Base-by-base conservation (phyloP, 1,140 invertebrate genomes). In the Choristoneura fumiferana region DNA sequence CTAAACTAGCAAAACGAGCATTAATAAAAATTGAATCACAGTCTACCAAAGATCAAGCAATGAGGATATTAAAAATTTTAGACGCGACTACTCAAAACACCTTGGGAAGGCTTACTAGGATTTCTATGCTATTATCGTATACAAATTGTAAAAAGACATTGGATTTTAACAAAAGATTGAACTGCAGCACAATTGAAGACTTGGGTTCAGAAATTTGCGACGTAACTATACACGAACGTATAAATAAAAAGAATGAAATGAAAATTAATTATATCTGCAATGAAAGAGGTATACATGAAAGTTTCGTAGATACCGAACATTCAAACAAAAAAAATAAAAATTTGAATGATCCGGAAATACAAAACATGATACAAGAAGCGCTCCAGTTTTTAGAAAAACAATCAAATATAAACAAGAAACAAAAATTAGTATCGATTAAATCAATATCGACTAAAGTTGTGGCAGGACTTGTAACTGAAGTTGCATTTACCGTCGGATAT, bases 401-500 rank as follows among this genome's bases (percentile, higher is more conserved):
- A 56, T 81, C 79, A 13, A 73, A 78, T 38, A 73, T 36, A 33
- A 73, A 75, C 52, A 71, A 73, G 34, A 84, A 74, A 61, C 81
- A 77, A 63, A 84, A 74, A 57, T 43, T 83, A 29, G 33, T 80
- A 9, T 39, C 69, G 29, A 62, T 84, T 9, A 71, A 69, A 38
- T 74, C 71, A 6, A 67, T 82, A 17, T 64, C 60, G 35, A 83
- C 73, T 5, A 54, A 77, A 62, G 38, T 78, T 53, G 60, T 81
- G 37, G 67, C 72, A 36, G 82, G 82, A 15, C 60, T 73, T 12
- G 60, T 90, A 9, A 91, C 90, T 40, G 83, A 83, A 58, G 87
- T 93, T 17, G 78, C 75, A 18, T 85, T 90, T 12, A 74, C 84
- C 54, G 72, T 92, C 8, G 90, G 88, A 2, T 80, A 86, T 14